These are phyloP conservation scores for Lithobates sylvaticus DNA, from an alignment of 2,797 vertebrate species.

Conservation along the genomic window DNA sequence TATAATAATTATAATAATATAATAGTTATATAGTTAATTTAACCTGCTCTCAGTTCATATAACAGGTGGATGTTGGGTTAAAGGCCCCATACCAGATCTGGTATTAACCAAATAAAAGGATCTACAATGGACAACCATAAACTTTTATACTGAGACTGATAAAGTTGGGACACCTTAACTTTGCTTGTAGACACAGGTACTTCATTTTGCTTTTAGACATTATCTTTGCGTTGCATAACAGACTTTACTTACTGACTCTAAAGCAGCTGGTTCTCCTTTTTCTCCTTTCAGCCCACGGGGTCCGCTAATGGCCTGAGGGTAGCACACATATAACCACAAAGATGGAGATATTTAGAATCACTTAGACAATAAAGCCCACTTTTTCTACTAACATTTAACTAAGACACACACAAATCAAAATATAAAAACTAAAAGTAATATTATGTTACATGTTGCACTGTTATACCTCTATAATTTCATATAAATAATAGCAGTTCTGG, in stretches of 20 bases:
- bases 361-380: neutral
- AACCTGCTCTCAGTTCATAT: no score
- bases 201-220: neutral
- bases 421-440: neutral
- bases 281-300: conserved; percentile 87
- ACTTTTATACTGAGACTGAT: neutral
- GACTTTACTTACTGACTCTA: conserved; percentile 87
- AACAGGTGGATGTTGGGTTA: no score
- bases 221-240: neutral
- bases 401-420: neutral
- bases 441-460: neutral
- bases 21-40: no score
- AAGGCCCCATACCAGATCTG: no score
- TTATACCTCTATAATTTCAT: neutral
- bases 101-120: no score
- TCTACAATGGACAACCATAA: neutral
- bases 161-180: neutral
- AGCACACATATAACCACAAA: conserved; percentile 87
- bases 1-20: no score
- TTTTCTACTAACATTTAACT: no score
- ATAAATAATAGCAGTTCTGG: neutral
- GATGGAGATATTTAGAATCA: conserved; percentile 75
- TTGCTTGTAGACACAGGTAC: neutral
- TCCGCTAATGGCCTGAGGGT: conserved; percentile 81
- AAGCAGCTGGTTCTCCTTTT: conserved; percentile 88